Evolutionary conservation across 1,140 invertebrate species (phyloP), one percentile per base, ranked within the genome.

Genomic region (Planococcus citri): DNA sequence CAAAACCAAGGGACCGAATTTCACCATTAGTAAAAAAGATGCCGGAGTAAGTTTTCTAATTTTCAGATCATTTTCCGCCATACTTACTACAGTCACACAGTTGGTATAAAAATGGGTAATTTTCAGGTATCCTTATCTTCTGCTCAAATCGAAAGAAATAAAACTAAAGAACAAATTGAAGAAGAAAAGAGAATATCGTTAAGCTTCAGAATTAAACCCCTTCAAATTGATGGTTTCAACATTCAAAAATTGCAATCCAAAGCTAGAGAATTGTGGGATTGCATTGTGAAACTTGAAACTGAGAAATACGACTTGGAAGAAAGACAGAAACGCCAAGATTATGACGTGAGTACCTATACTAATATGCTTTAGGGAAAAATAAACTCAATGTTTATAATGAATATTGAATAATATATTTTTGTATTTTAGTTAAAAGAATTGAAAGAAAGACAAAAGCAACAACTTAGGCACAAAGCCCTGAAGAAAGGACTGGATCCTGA

Each of bases 261-360:
- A 81, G 95, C 95, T 57, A 84, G 86, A 72, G 95, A 98, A 79
- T 83, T 99, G 72, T 97, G 96, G 91, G 90, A 96, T 71, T 83
- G 86, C 74, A 96, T 99, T 77, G 86, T 96, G 75, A 92, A 94
- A 81, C 85, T 99, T 75, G 95, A 98, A 85, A 95, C 95, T 75
- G 95, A 98, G 80, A 98, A 99, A 80, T 99, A 98, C 83, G 97
- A 99, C 84, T 87, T 98, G 80, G 96, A 98, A 82, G 94, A 98
- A 83, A 90, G 94, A 80, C 94, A 96, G 81, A 98, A 98, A 84
- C 89, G 95, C 78, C 96, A 99, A 83, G 95, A 98, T 80, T 98
- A 98, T 80, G 97, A 99, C 84, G 96, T 98, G 80, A 91, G 91
- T 84, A 37, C 33, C n/a, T n/a, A n/a, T n/a, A n/a, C n/a, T n/a